Percentiles rank a stretch among this genome's conserved stretches.
Evolutionary conservation across 2,797 vertebrate genomes (phyloP).

Genomic region (Apogon hyalosoma): DNA sequence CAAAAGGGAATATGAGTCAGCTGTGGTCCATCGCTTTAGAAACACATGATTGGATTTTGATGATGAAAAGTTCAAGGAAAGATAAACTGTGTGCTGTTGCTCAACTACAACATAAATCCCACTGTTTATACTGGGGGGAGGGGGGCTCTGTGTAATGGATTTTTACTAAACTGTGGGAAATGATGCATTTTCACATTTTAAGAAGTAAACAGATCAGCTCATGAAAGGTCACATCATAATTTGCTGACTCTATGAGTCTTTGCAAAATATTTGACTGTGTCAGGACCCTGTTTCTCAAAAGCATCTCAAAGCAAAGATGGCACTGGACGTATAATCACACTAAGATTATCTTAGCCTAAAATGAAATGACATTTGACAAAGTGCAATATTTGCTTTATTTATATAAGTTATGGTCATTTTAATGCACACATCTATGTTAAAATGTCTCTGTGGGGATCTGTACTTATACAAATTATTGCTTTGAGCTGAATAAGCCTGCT

Average conservation of each 20-base stretch:
- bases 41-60: constrained; percentile 54
- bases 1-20: constrained; percentile 59
- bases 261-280: constrained; percentile 30
- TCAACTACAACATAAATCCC: constrained; percentile 30
- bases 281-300: constrained; percentile 36
- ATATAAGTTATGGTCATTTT: constrained; percentile 3
- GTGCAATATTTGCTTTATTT: constrained; percentile 11
- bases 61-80: constrained; percentile 45
- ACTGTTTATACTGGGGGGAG: constrained; percentile 18
- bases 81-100: constrained; percentile 25
- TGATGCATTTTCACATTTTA: constrained; percentile 37
- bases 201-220: constrained; percentile 51
- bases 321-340: constrained; percentile 31
- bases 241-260: constrained; percentile 57
- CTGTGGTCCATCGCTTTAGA: constrained; percentile 47
- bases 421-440: no score
- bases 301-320: constrained; percentile 24
- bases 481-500: no score
- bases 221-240: constrained; percentile 38
- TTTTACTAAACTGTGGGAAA: constrained; percentile 37
- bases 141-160: constrained; percentile 11
- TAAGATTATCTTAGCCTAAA: constrained; percentile 19
- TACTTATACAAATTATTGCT: no score
- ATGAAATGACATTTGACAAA: constrained; percentile 42
- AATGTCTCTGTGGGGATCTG: no score